phyloP scores from a whole-genome alignment of 2,113 vertebrate genomes.

The Xenus cinereus region DNA sequence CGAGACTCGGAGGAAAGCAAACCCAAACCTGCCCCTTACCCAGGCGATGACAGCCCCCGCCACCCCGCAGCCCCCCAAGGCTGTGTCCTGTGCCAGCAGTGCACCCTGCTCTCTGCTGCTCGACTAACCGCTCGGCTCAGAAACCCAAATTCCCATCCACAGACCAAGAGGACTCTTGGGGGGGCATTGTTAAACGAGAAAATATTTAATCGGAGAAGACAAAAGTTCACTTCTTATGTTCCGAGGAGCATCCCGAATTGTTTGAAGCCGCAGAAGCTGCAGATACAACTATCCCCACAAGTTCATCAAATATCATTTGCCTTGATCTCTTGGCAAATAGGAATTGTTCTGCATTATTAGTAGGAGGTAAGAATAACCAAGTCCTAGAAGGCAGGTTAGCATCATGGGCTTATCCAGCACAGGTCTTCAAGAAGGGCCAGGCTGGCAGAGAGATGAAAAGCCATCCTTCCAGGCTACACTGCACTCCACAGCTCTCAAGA shows the following conservation, averaged over 20 bases:
- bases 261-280: not conserved
- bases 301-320: not conserved
- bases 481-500: not conserved
- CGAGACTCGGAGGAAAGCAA: not conserved
- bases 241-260: not conserved
- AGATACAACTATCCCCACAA: not conserved
- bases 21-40: not conserved
- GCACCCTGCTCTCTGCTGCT: not conserved
- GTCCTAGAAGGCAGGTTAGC: not conserved
- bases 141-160: not conserved
- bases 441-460: not conserved
- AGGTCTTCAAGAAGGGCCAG: not conserved
- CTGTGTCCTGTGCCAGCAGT: accelerated
- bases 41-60: not conserved
- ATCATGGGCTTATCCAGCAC: not conserved
- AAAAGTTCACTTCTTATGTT: not conserved
- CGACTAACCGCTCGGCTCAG: not conserved
- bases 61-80: not conserved
- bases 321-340: not conserved
- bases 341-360: not conserved
- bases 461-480: not conserved
- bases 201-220: not conserved
- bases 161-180: not conserved
- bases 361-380: not conserved
- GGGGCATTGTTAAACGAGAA: not conserved